Percentiles rank a stretch among this genome's conserved stretches.
Evolutionary conservation across 2,113 vertebrate species (phyloP).

Genomic region (Peucedramus taeniatus): DNA sequence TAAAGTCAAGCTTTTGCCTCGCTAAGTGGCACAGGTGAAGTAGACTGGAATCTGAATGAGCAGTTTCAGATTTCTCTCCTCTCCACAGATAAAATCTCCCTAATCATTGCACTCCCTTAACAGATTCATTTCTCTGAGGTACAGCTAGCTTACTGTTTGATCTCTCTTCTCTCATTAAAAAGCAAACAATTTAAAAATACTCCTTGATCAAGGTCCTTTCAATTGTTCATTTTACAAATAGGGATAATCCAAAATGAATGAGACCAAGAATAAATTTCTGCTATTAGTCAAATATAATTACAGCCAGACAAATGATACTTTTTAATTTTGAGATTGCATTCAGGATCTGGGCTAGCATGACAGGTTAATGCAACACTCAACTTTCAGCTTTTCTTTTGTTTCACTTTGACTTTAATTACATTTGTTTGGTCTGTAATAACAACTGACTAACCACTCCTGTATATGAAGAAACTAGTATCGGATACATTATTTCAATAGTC

Average conservation of each 20-base stretch:
- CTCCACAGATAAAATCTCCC: conserved; percentile 2
- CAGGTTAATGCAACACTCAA: not conserved
- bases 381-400: not conserved
- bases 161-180: conserved; percentile 21
- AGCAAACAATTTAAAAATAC: conserved; percentile 30
- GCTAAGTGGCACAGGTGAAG: not conserved
- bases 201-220: conserved; percentile 22
- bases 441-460: not conserved
- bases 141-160: not conserved
- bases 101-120: not conserved
- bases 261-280: not conserved
- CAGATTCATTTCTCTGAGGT: conserved; percentile 28
- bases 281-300: not conserved
- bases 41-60: not conserved
- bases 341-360: not conserved
- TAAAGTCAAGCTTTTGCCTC: not conserved
- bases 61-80: not conserved
- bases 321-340: not conserved
- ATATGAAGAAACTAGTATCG: not conserved
- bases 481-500: not conserved
- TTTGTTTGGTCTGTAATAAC: not conserved
- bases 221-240: not conserved
- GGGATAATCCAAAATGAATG: not conserved
- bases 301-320: not conserved
- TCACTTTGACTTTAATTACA: not conserved